Percentiles rank a stretch among this genome's conserved stretches.
These are phyloP conservation scores for Lagria hirta DNA, from an alignment of 2,888 invertebrate genomes.

Conservation along the genomic window DNA sequence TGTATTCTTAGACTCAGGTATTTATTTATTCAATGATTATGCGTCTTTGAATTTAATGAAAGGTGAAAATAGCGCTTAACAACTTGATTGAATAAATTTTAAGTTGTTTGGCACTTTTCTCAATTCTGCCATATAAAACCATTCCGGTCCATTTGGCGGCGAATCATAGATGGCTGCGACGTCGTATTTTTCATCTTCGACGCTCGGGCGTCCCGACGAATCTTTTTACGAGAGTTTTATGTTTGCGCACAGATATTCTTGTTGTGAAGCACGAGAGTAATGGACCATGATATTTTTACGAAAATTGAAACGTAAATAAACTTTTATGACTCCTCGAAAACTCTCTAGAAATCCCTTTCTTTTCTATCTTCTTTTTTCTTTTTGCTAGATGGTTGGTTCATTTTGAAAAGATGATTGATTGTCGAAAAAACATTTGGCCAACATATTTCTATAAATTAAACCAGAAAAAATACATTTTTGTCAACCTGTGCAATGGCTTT, in stretches of 20 bases:
- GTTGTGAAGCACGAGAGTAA: slow-evolving; percentile 49
- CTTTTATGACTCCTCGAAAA: slow-evolving; percentile 47
- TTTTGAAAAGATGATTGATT: slow-evolving; percentile 26
- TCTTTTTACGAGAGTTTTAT: slow-evolving; percentile 51
- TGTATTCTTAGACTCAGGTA: too few species aligned
- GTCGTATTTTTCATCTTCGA: slow-evolving; percentile 51
- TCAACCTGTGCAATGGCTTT: neutral
- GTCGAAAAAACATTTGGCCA: neutral
- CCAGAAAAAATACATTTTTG: neutral
- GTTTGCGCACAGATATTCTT: slow-evolving; percentile 47
- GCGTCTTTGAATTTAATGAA: too few species aligned
- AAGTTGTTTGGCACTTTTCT: slow-evolving; percentile 26
- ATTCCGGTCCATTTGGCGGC: slow-evolving; percentile 51
- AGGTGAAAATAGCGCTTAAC: too few species aligned
- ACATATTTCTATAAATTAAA: neutral
- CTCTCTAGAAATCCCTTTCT: slow-evolving; percentile 13
- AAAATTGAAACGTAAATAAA: slow-evolving; percentile 55
- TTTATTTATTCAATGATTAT: too few species aligned
- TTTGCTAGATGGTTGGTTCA: too few species aligned
- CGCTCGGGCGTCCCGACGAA: slow-evolving; percentile 46
- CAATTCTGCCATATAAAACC: slow-evolving; percentile 14
- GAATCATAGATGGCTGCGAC: slow-evolving; percentile 42
- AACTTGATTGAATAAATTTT: too few species aligned
- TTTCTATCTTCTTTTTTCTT: too few species aligned
- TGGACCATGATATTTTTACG: slow-evolving; percentile 54